phyloP scores from a whole-genome alignment of 2,888 invertebrate genomes.

The Clistopyga incitator region DNA sequence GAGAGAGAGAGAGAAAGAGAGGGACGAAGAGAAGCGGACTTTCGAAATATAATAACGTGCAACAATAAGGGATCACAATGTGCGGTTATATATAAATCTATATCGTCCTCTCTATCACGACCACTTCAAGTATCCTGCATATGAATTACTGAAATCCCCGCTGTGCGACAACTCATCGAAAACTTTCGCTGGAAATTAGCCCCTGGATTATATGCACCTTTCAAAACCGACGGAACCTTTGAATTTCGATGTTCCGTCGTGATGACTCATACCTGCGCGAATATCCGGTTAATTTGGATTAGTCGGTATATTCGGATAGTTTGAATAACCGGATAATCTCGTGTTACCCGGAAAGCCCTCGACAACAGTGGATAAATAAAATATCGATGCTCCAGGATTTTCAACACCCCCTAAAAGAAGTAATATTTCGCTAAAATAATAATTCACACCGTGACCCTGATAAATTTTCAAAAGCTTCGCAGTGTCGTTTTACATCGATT shows the following conservation, averaged over 20 bases:
- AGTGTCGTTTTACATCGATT: neutral
- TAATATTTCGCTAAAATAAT: neutral
- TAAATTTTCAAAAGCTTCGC: neutral
- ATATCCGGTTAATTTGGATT: too few relatives aligned
- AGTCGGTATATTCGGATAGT: too few relatives aligned
- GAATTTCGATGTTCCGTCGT: neutral
- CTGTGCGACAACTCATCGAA: neutral
- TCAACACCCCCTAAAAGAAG: neutral
- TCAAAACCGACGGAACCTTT: neutral
- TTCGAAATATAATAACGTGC: constrained; percentile 4
- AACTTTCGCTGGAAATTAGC: constrained; percentile 27
- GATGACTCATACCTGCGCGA: too few relatives aligned
- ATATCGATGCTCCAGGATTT: neutral
- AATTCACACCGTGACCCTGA: neutral
- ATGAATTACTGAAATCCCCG: constrained; percentile 10
- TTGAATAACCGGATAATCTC: too few relatives aligned
- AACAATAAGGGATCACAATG: constrained; percentile 35
- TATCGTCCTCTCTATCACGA: too few relatives aligned
- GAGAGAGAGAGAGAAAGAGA: neutral
- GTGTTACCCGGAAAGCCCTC: too few relatives aligned
- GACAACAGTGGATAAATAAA: neutral
- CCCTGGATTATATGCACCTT: constrained; percentile 15
- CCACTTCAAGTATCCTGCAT: neutral
- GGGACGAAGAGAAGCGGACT: neutral
- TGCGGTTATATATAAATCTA: neutral